These are phyloP conservation scores for Arctia plantaginis DNA, from an alignment of 2,888 invertebrate species.

Conservation along the genomic window DNA sequence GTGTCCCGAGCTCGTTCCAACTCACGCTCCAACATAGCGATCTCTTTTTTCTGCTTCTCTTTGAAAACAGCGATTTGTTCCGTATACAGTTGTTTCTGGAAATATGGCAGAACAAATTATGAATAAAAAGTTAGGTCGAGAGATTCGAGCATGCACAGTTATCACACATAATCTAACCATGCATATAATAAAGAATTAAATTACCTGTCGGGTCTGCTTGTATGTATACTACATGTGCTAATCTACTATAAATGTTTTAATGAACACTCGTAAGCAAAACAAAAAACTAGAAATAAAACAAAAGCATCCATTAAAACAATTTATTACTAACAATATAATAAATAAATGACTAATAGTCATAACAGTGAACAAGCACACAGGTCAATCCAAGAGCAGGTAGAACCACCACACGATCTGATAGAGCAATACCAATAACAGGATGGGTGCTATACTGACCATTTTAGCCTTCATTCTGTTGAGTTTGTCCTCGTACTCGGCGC, in stretches of 20 bases:
- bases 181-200: slow-evolving; percentile 62
- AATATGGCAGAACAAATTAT: slow-evolving; percentile 33
- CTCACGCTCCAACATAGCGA: slow-evolving; percentile 77
- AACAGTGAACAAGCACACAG: slow-evolving; percentile 57
- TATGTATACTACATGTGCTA: slow-evolving; percentile 23
- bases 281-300: slow-evolving; percentile 72
- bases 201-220: slow-evolving; percentile 68
- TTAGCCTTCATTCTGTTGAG: slow-evolving; percentile 92
- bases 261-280: slow-evolving; percentile 62
- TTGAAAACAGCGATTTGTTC: slow-evolving; percentile 86
- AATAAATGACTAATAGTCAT: slow-evolving; percentile 66
- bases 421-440: slow-evolving; percentile 79
- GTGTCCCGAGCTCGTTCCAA: slow-evolving; percentile 85
- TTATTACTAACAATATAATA: slow-evolving; percentile 68
- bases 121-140: neutral
- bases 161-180: slow-evolving; percentile 44
- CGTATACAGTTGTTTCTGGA: slow-evolving; percentile 87
- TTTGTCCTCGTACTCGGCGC: slow-evolving; percentile 90
- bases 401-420: slow-evolving; percentile 85
- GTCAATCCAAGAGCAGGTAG: slow-evolving; percentile 77
- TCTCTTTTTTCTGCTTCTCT: slow-evolving; percentile 84
- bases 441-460: slow-evolving; percentile 89
- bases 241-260: slow-evolving; percentile 63
- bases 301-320: slow-evolving; percentile 72
- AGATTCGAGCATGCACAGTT: slow-evolving; percentile 28